These are phyloP conservation scores for Pangasius krempfi DNA, from an alignment of 2,797 vertebrate species.

Conservation along the genomic window DNA sequence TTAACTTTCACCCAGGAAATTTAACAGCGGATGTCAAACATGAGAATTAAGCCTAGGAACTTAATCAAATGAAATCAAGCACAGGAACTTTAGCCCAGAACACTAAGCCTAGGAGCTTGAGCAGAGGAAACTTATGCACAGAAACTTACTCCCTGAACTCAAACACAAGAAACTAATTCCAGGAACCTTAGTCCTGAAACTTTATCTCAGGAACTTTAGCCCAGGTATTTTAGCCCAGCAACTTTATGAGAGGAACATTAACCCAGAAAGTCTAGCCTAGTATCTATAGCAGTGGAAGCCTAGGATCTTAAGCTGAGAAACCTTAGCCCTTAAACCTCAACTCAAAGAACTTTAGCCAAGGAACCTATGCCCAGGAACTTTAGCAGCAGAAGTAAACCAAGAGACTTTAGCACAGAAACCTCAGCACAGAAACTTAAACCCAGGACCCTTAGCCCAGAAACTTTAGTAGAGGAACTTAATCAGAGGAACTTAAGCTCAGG, in stretches of 20 bases:
- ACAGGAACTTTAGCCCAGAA: neutral
- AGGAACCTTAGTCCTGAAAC: neutral
- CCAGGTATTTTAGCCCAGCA: neutral
- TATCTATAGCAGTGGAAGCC: neutral
- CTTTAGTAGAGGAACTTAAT: neutral
- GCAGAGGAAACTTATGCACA: neutral
- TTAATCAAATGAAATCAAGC: neutral
- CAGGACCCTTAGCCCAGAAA: no score
- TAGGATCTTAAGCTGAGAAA: neutral
- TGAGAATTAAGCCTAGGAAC: neutral
- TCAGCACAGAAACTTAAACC: no score
- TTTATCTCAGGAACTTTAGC: neutral
- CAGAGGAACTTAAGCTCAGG: neutral
- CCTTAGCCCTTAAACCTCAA: neutral
- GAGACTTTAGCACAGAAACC: no score
- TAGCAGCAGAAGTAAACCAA: no score
- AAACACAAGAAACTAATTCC: neutral
- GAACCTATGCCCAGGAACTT: neutral
- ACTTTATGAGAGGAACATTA: neutral
- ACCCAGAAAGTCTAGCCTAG: neutral
- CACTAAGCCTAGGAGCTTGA: neutral
- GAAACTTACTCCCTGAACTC: neutral
- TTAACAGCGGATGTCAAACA: neutral
- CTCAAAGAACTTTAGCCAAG: neutral
- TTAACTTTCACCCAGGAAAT: neutral